These are phyloP conservation scores for Ommatoiulus sabulosus DNA, from an alignment of 2,888 invertebrate species.

Conservation along the genomic window DNA sequence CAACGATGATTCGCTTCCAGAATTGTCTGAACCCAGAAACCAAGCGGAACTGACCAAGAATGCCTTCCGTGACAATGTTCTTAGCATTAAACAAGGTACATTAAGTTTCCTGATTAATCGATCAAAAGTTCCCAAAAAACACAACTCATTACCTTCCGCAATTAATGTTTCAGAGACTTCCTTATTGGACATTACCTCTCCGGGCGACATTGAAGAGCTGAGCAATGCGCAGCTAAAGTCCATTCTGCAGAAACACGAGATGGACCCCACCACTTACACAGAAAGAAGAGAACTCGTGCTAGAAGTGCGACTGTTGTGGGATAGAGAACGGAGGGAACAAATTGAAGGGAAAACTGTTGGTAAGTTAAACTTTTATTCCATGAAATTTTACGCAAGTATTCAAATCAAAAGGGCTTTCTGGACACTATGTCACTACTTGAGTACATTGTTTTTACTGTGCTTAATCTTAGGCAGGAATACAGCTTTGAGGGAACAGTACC, in stretches of 20 bases:
- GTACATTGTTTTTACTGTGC: neutral
- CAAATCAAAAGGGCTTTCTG: neutral
- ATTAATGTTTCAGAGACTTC: neutral
- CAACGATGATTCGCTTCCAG: neutral
- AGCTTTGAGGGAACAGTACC: neutral
- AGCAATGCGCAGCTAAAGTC: constrained; percentile 85
- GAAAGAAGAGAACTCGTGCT: constrained; percentile 86
- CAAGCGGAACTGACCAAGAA: neutral
- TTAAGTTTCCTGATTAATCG: neutral
- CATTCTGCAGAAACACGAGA: constrained; percentile 83
- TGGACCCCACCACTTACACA: constrained; percentile 88
- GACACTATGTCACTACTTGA: neutral
- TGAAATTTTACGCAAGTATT: neutral
- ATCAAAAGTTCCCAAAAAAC: neutral
- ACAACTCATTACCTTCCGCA: neutral
- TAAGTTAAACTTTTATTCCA: neutral
- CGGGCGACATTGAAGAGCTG: constrained; percentile 64
- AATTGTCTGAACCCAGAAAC: neutral
- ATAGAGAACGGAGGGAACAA: neutral
- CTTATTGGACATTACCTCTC: constrained; percentile 40
- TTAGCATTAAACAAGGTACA: neutral
- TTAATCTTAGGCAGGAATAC: neutral
- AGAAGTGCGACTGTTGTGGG: constrained; percentile 80
- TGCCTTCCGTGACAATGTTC: neutral
- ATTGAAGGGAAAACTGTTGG: neutral